Evolutionary conservation across 2,888 invertebrate species (phyloP).

Genomic region (Andrena trimmerana): DNA sequence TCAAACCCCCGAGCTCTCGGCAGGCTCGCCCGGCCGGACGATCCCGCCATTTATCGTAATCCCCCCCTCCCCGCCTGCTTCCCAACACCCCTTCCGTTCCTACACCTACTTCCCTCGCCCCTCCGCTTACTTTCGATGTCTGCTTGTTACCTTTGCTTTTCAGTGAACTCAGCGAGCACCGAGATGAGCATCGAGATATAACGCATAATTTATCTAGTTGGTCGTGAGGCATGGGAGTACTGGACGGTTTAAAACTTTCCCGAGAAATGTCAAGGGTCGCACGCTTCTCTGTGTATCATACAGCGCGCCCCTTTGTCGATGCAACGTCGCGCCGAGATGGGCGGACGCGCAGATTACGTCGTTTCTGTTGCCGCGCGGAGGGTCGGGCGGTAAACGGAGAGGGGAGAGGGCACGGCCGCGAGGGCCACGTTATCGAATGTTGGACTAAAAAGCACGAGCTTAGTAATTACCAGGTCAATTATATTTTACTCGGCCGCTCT

Average conservation of each 20-base stretch:
- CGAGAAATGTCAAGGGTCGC: constrained; percentile 52
- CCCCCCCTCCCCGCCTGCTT: neutral
- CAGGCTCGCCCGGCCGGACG: neutral
- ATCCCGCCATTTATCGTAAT: neutral
- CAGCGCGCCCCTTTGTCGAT: constrained; percentile 40
- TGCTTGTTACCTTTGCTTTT: constrained; percentile 15
- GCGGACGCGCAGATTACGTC: neutral
- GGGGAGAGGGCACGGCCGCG: neutral
- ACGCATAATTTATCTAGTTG: neutral
- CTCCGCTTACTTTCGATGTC: constrained; percentile 20
- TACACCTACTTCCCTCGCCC: neutral
- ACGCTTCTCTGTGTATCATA: constrained; percentile 30
- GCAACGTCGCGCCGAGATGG: neutral
- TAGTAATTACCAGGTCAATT: constrained; percentile 36
- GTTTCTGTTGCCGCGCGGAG: neutral
- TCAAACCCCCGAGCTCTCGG: constrained; percentile 33
- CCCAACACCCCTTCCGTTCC: neutral
- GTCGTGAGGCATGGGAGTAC: constrained; percentile 45
- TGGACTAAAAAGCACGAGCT: constrained; percentile 16
- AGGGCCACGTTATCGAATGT: neutral
- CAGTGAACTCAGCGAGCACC: constrained; percentile 42
- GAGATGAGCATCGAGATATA: constrained; percentile 40
- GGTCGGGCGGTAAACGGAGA: neutral
- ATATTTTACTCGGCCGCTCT: constrained; percentile 17
- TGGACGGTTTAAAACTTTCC: constrained; percentile 53